Conservation (phyloP, 2,888 invertebrate species). For the Sminthurides aquaticus region DNA sequence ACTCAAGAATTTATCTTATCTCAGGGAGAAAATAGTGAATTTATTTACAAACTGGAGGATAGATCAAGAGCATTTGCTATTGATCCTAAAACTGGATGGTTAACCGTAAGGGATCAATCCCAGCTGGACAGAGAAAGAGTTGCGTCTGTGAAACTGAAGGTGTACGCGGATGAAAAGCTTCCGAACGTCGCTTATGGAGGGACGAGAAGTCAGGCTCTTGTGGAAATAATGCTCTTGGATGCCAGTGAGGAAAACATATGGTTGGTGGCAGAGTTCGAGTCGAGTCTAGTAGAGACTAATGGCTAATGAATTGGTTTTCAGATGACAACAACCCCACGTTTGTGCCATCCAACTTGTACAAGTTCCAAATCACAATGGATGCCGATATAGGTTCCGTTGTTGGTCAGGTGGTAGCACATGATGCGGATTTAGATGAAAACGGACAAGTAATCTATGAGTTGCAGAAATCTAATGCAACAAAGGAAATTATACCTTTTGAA, state of each 20-base stretch:
- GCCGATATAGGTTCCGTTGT: slow-evolving; percentile 63
- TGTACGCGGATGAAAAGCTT: slow-evolving; percentile 67
- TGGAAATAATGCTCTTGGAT: slow-evolving; percentile 75
- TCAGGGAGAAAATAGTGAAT: slow-evolving; percentile 74
- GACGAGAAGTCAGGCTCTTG: slow-evolving; percentile 54
- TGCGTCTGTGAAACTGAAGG: slow-evolving; percentile 63
- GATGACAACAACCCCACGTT: slow-evolving; percentile 58
- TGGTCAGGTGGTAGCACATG: slow-evolving; percentile 71
- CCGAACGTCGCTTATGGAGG: slow-evolving; percentile 49
- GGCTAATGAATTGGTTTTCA: neutral
- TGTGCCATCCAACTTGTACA: slow-evolving; percentile 72
- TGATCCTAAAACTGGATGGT: slow-evolving; percentile 73
- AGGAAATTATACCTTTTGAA: slow-evolving; percentile 56
- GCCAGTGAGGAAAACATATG: slow-evolving; percentile 94
- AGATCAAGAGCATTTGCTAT: slow-evolving; percentile 70
- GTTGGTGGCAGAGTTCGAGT: too few species aligned
- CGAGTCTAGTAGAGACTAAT: too few species aligned
- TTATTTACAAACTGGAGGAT: slow-evolving; percentile 68
- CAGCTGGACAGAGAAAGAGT: slow-evolving; percentile 72
- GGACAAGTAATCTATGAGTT: slow-evolving; percentile 68
- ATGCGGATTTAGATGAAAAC: slow-evolving; percentile 63
- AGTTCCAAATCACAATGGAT: slow-evolving; percentile 64
- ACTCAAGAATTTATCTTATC: too few species aligned
- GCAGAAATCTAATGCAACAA: slow-evolving; percentile 55
- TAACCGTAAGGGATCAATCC: slow-evolving; percentile 68